These are phyloP conservation scores for Homarus americanus DNA, from an alignment of 1,140 invertebrate genomes.

Conservation along the genomic window DNA sequence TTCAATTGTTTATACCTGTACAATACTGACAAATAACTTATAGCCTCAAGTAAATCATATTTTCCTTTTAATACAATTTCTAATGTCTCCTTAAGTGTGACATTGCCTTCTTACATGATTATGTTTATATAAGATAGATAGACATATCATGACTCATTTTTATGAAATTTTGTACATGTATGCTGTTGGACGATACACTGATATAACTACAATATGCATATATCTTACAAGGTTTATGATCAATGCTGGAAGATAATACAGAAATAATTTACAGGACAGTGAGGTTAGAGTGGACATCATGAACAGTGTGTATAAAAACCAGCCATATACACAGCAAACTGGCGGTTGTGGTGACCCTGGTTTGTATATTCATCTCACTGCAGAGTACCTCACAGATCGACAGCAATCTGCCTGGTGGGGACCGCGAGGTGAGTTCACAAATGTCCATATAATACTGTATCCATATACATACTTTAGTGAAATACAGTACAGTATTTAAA, in stretches of 20 bases:
- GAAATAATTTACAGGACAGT: conserved; percentile 36
- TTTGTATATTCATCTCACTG: conserved; percentile 76
- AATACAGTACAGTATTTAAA: neutral
- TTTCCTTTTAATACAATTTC: no score
- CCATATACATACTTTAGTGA: no score
- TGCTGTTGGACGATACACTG: neutral
- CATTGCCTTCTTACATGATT: no score
- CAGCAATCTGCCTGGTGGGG: conserved; percentile 73
- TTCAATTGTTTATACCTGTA: no score
- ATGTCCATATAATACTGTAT: neutral
- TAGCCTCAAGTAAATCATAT: no score
- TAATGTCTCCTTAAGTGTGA: no score
- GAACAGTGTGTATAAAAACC: conserved; percentile 71
- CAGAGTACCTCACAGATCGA: conserved; percentile 75
- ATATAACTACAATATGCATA: neutral
- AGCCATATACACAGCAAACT: conserved; percentile 75
- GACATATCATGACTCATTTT: no score
- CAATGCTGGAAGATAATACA: neutral
- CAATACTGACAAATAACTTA: no score
- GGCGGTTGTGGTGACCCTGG: conserved; percentile 77
- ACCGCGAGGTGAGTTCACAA: conserved; percentile 32
- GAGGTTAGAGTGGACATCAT: conserved; percentile 68
- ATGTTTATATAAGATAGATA: no score
- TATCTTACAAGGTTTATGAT: neutral
- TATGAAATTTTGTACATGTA: no score